Percentiles rank a stretch among this genome's conserved stretches.
Conservation (phyloP, 2,888 invertebrate species). For the Drosophila algonquin region DNA sequence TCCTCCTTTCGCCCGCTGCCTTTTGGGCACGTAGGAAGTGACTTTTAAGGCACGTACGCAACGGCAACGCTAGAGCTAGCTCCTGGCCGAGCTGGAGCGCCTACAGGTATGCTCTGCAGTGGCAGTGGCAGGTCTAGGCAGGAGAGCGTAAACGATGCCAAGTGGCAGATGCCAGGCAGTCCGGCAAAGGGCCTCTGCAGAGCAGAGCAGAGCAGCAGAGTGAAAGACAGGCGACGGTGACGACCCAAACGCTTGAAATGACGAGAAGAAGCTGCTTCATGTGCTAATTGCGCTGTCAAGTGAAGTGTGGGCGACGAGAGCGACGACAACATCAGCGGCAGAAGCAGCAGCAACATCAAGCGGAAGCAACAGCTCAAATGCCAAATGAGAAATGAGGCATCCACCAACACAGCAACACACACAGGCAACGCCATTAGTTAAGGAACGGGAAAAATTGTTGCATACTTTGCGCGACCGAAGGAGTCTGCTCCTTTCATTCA, state of each 20-base stretch:
- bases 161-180: constrained; percentile 62
- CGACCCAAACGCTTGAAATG: constrained; percentile 61
- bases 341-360: constrained; percentile 28
- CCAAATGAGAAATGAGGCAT: constrained; percentile 50
- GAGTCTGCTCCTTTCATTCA: constrained; percentile 24
- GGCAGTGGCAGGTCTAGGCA: constrained; percentile 33
- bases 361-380: constrained; percentile 76
- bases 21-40: constrained; percentile 46
- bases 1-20: constrained; percentile 31
- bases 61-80: background rate
- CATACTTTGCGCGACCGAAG: constrained; percentile 67
- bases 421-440: constrained; percentile 41
- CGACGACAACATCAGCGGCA: constrained; percentile 17
- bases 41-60: constrained; percentile 55
- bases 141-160: constrained; percentile 72
- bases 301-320: constrained; percentile 53
- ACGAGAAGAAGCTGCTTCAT: constrained; percentile 78
- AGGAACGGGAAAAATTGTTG: constrained; percentile 68
- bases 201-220: constrained; percentile 41
- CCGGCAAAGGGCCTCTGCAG: constrained; percentile 42
- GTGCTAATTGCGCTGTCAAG: constrained; percentile 80
- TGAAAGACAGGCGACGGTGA: constrained; percentile 38
- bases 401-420: constrained; percentile 24
- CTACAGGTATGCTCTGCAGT: constrained; percentile 42
- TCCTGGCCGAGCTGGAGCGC: constrained; percentile 9